Evolutionary conservation across 2,797 vertebrate genomes (phyloP).

Genomic region (Syndactyla subalaris): DNA sequence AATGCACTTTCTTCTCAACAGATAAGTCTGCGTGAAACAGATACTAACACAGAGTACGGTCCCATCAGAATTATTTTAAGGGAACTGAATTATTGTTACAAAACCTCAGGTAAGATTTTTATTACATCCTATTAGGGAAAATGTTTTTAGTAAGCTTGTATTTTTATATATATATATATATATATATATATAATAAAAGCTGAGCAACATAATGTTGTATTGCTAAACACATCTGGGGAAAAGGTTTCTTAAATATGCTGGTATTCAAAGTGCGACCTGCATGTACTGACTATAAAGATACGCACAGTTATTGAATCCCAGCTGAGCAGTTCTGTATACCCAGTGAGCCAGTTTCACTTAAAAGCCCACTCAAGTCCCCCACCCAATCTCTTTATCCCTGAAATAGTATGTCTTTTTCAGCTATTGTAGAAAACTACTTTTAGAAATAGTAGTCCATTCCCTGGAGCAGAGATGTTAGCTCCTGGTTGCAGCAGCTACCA

Average conservation of each 20-base stretch:
- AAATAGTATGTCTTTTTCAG: not conserved
- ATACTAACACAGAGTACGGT: slow-evolving; percentile 77
- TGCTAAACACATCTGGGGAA: not conserved
- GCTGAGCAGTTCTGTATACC: not conserved
- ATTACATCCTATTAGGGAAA: not conserved
- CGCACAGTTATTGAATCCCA: not conserved
- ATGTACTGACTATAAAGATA: not conserved
- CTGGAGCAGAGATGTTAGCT: not conserved
- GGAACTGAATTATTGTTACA: slow-evolving; percentile 70
- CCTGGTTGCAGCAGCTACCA: not conserved
- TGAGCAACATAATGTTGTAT: not conserved
- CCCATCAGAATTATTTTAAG: slow-evolving; percentile 84
- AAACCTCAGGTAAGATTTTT: slow-evolving; percentile 68
- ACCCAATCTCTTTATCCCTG: not conserved
- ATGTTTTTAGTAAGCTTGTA: not conserved
- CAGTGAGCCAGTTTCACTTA: not conserved
- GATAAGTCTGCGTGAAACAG: slow-evolving; percentile 81
- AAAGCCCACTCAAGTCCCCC: not conserved
- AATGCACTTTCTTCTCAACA: slow-evolving; percentile 61
- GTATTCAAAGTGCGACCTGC: not conserved
- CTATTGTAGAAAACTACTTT: not conserved
- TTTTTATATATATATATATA: not conserved
- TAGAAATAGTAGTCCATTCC: not conserved
- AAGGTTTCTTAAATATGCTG: not conserved
- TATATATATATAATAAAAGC: not conserved